Conservation (phyloP, 2,113 vertebrate genomes). For the Lynx canadensis region DNA sequence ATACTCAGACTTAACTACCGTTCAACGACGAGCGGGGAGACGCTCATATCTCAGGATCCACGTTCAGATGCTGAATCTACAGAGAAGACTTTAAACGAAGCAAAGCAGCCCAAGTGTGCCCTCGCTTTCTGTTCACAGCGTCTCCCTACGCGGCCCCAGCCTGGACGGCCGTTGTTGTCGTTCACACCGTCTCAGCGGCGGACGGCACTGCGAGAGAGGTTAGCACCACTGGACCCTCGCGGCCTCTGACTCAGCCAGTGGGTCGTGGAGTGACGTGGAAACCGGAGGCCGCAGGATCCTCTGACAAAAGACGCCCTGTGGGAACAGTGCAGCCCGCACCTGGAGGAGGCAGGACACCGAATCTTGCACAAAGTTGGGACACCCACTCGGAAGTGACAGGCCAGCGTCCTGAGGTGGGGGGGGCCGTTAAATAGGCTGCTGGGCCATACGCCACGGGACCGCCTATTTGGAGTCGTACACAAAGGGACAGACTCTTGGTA, state of each 20-base stretch:
- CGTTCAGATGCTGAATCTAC: constrained; percentile 89
- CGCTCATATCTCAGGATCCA: constrained; percentile 93
- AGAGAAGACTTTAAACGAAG: constrained; percentile 94
- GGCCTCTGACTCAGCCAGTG: constrained; percentile 94
- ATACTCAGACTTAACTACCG: constrained; percentile 87
- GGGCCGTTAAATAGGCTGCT: constrained; percentile 89
- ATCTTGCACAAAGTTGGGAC: constrained; percentile 85
- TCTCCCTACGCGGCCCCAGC: constrained; percentile 94
- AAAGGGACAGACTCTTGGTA: constrained; percentile 91
- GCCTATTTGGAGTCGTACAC: constrained; percentile 93
- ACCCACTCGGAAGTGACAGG: constrained; percentile 93
- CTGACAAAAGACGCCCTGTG: constrained; percentile 92
- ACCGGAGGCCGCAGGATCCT: constrained; percentile 90
- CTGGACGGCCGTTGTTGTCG: constrained; percentile 83
- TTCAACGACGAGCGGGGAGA: constrained; percentile 92
- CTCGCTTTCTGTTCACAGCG: constrained; percentile 92
- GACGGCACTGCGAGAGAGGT: constrained; percentile 93
- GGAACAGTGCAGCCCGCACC: constrained; percentile 92
- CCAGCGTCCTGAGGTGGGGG: constrained; percentile 83
- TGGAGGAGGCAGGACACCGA: constrained; percentile 95
- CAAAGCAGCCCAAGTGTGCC: constrained; percentile 94
- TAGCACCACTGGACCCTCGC: constrained; percentile 90
- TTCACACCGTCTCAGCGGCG: constrained; percentile 91
- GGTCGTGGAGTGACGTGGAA: constrained; percentile 92
- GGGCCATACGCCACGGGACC: constrained; percentile 94